These are phyloP conservation scores for Casuarius casuarius DNA, from an alignment of 2,113 vertebrate species.

Conservation along the genomic window DNA sequence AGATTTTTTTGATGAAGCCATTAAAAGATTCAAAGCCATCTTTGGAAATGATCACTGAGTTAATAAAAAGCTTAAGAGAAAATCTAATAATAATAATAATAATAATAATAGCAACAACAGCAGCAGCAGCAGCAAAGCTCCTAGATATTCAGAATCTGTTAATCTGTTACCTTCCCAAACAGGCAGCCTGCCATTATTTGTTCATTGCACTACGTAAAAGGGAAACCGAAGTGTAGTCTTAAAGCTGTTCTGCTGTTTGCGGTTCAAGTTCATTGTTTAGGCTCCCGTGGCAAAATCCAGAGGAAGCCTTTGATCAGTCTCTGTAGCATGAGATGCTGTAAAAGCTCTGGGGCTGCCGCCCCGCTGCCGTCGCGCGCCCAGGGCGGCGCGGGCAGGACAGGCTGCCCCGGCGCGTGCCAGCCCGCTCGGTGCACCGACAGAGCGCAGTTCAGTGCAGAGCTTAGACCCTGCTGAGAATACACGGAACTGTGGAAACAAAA, in stretches of 20 bases:
- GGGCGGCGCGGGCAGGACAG: fast-evolving
- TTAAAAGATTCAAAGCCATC: slow-evolving; percentile 31
- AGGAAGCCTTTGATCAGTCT: background rate
- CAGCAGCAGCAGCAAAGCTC: background rate
- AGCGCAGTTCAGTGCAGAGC: background rate
- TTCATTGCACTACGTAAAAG: background rate
- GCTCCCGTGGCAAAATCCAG: background rate
- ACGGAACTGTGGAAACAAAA: background rate
- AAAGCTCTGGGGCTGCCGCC: fast-evolving
- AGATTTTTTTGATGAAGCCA: background rate
- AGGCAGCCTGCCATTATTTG: slow-evolving; percentile 12
- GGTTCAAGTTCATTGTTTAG: background rate
- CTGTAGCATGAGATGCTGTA: fast-evolving
- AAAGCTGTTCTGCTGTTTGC: background rate
- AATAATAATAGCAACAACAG: background rate
- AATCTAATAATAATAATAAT: background rate
- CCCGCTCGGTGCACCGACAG: fast-evolving
- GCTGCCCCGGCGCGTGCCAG: background rate
- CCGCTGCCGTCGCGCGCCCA: fast-evolving
- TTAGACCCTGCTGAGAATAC: background rate
- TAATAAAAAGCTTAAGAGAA: slow-evolving; percentile 30
- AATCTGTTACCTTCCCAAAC: slow-evolving; percentile 10
- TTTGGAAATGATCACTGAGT: slow-evolving; percentile 26
- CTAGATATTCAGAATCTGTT: slow-evolving; percentile 1
- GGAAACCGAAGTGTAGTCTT: background rate